Conservation (phyloP, 1,140 invertebrate species). For the Antheraea pernyi region DNA sequence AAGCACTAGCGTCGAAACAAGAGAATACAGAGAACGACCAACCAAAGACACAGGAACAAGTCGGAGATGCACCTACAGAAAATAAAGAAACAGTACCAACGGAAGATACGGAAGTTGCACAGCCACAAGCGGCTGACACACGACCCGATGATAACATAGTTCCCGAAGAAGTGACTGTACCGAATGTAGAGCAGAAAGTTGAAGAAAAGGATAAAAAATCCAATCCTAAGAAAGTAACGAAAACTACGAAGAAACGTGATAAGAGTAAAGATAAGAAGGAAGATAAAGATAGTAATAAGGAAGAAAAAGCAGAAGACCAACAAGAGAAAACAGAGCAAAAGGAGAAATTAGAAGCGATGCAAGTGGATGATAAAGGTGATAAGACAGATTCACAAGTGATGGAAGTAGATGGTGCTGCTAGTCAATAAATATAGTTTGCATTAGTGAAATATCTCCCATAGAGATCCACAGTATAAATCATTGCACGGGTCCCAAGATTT, state of each 20-base stretch:
- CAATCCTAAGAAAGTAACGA: conserved; percentile 50
- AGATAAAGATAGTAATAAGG: conserved; percentile 46
- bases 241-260: conserved; percentile 57
- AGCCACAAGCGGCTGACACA: conserved; percentile 39
- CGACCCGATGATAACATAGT: conserved; percentile 35
- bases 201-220: conserved; percentile 46
- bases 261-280: conserved; percentile 73
- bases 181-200: conserved; percentile 34
- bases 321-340: conserved; percentile 35
- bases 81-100: conserved; percentile 17
- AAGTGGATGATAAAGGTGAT: conserved; percentile 63
- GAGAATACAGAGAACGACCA: conserved; percentile 12
- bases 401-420: conserved; percentile 72
- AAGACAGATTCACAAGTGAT: conserved; percentile 52
- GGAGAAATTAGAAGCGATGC: conserved; percentile 53
- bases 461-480: conserved; percentile 43
- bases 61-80: conserved; percentile 23
- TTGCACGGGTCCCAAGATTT: conserved; percentile 43
- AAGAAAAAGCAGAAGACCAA: conserved; percentile 23
- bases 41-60: conserved; percentile 15
- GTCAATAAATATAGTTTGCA: conserved; percentile 73
- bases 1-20: conserved; percentile 4
- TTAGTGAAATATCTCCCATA: conserved; percentile 68
- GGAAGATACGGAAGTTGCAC: conserved; percentile 22
- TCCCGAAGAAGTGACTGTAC: conserved; percentile 27